phyloP scores from a whole-genome alignment of 2,113 vertebrate species.

The Rallus limicola region DNA sequence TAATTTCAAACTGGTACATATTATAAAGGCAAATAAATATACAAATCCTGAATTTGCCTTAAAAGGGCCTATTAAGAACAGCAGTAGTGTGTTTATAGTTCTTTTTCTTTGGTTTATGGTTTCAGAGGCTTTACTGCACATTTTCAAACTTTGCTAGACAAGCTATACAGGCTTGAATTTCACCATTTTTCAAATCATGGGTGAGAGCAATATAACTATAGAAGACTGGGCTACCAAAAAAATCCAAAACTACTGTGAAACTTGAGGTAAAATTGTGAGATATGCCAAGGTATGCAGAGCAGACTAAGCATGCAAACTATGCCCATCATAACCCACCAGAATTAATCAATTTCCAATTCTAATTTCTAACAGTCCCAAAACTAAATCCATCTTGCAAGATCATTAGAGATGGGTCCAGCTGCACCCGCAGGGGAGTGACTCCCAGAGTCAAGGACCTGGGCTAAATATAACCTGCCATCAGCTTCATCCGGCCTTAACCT shows the following conservation, averaged over 20 bases:
- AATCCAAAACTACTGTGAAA: neutral
- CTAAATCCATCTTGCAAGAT: neutral
- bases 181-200: neutral
- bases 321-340: neutral
- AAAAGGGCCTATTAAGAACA: neutral
- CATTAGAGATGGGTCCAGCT: neutral
- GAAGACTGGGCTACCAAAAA: neutral
- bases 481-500: neutral
- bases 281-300: neutral
- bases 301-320: fast-evolving
- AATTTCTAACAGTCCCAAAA: neutral
- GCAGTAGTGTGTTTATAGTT: neutral
- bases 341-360: neutral
- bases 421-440: neutral
- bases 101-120: neutral
- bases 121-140: neutral
- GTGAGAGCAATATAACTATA: neutral
- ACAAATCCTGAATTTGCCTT: neutral
- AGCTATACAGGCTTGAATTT: neutral
- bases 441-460: neutral
- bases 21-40: neutral
- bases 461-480: neutral
- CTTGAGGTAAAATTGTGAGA: neutral
- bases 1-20: neutral
- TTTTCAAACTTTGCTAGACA: neutral